Conservation (phyloP, 2,113 vertebrate genomes). For the Danionella cerebrum region DNA sequence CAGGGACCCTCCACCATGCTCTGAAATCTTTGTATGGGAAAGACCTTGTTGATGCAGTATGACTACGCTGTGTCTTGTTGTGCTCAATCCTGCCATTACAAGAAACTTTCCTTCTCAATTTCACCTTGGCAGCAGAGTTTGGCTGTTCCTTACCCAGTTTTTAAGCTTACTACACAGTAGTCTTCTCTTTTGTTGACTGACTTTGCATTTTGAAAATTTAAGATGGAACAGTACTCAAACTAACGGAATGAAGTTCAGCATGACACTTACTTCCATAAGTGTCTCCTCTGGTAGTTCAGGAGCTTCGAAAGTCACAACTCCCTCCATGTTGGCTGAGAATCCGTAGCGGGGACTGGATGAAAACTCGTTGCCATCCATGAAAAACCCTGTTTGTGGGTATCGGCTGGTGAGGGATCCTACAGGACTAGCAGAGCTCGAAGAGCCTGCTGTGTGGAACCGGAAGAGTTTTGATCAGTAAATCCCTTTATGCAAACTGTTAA, state of each 20-base stretch:
- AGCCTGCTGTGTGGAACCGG: constrained; percentile 62
- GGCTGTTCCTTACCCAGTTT: too few relatives aligned
- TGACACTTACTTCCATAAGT: constrained; percentile 83
- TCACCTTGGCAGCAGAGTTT: too few relatives aligned
- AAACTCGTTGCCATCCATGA: constrained; percentile 69
- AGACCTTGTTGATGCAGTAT: too few relatives aligned
- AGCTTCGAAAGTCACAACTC: constrained; percentile 83
- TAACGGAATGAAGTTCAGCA: not conserved
- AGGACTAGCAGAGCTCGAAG: constrained; percentile 80
- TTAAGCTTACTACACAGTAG: too few relatives aligned
- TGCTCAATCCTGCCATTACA: too few relatives aligned
- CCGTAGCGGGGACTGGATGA: constrained; percentile 72
- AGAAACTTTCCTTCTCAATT: too few relatives aligned
- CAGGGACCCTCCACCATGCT: too few relatives aligned
- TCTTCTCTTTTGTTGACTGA: too few relatives aligned
- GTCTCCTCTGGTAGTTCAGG: constrained; percentile 94
- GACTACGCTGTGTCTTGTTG: too few relatives aligned
- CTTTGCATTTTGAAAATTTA: too few relatives aligned
- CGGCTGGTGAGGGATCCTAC: constrained; percentile 77
- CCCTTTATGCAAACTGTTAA: not conserved
- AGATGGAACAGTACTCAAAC: too few relatives aligned
- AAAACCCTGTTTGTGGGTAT: constrained; percentile 67
- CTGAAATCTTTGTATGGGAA: too few relatives aligned
- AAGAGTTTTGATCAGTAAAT: not conserved
- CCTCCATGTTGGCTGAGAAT: constrained; percentile 71